phyloP scores from a whole-genome alignment of 2,797 vertebrate genomes.

The Prionace glauca region DNA sequence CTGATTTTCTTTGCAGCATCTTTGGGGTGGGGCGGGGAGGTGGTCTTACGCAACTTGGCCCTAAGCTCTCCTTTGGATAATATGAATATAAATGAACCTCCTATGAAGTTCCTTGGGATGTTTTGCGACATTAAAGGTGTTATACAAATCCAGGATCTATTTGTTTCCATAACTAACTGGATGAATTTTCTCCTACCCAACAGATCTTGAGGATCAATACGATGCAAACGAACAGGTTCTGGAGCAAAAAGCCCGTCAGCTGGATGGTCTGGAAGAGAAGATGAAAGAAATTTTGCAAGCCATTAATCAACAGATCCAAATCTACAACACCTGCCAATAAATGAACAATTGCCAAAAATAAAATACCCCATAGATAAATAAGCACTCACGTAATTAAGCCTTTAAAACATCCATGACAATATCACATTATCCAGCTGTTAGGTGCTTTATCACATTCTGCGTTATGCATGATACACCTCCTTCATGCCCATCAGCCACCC shows the following conservation, averaged over 20 bases:
- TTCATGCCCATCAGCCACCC: background rate
- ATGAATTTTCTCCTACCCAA: background rate
- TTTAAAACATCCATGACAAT: background rate
- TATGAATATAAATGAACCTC: background rate
- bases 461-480: background rate
- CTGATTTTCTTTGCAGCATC: background rate
- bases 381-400: background rate
- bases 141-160: background rate
- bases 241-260: conserved; percentile 80
- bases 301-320: conserved; percentile 94
- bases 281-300: conserved; percentile 82
- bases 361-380: background rate
- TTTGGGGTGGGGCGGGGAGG: background rate
- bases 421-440: background rate
- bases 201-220: conserved; percentile 83
- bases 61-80: background rate
- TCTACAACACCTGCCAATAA: conserved; percentile 98
- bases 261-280: conserved; percentile 87
- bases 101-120: background rate
- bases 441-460: background rate
- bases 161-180: background rate
- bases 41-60: background rate
- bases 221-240: conserved; percentile 78
- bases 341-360: conserved; percentile 34
- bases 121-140: background rate